Evolutionary conservation across 1,140 invertebrate species (phyloP), one percentile per base, ranked within the genome.

Genomic region (Listronotus oregonensis): DNA sequence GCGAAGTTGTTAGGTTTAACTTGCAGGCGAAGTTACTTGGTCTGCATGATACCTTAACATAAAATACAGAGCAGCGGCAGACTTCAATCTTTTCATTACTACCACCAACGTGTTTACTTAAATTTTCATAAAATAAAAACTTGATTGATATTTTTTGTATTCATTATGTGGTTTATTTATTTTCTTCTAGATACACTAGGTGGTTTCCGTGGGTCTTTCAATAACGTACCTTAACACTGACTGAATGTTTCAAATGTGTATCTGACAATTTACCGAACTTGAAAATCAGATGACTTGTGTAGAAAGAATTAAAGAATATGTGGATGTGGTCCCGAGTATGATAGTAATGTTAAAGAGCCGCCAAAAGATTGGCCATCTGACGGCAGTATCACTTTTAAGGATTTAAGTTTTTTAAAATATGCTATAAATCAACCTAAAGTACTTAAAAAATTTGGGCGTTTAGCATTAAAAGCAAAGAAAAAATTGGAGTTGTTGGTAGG

Each of bases 221-320:
- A 88, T 94, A 50, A 90, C 90, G 0, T 89, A 91, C 89, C 3
- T 87, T 93, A 78, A 85, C 85, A 1, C 81, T 94, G 67, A 90
- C 88, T 9, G 90, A 12, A 87, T 89, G 84, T 89, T 92, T 76
- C 90, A 93, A 79, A 93, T 89, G 89, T 88, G 88, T 34, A 89
- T 93, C 79, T 78, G 91, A 43, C 90, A 93, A 76, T 90, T 87
- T 66, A 88, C 90, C 0, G 91, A 93, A 74, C 78, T 92, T n/a
- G 91, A 93, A 79, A 92, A 90, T 73, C 85, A 85, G 64, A 92
- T 92, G 90, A 91, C 89, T 27, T 87, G 87, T 10, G 90, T 91
- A 12, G 90, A 92, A 78, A 83, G 90, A 27, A 85, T 92, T 34
- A 74, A 90, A 51, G 90, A 92, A 74, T 93, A 92, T 71, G 86